Evolutionary conservation across 2,113 vertebrate genomes (phyloP), one percentile per base, ranked within the genome.

Genomic region (Pterophyllum scalare): DNA sequence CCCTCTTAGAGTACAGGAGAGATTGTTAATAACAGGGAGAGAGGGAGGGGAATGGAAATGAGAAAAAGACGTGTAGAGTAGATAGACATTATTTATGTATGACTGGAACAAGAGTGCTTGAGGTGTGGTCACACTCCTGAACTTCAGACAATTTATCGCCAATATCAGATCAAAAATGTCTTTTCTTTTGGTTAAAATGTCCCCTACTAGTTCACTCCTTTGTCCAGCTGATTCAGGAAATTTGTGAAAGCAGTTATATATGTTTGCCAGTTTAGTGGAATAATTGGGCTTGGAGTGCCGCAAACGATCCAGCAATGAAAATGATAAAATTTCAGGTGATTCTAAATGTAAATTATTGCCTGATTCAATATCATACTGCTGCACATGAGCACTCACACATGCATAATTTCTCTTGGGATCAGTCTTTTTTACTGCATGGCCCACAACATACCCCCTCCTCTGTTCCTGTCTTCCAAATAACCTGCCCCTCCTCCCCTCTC

Each of bases 351-450:
- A 49, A 17, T 38, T n/a, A 26, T 61, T 26, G 8, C 24, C 67
- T 19, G 56, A 40, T 14, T 59, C 64, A 61, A 31, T 14, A 24
- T 8, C 9, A 64, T 33, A 61, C 24, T 5, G 1, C 3, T 70
- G 6, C 59, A 59, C 31, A 43, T 22, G 49, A 28, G 22, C 57
- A n/a, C 75, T 28, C 28, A 77, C 22, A 59, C 33, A 58, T 3
- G 5, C 22, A 74, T 14, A 52, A 5, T 20, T 49, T 40, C n/a
- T 33, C 70, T 26, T 13, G n/a, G 40, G 43, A 83, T 59, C 59
- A 33, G 3, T 81, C 20, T 52, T 82, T 89, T 91, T 81, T 90
- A 83, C 83, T 90, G 82, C 83, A 87, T 89, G 87, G 77, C 85
- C 58, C 83, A 31, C 72, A 58, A 74, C 12, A 1, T 17, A 65